Percentiles rank a stretch among this genome's conserved stretches.
These are phyloP conservation scores for Suricata suricatta DNA, from an alignment of 2,113 vertebrate species.

Conservation along the genomic window DNA sequence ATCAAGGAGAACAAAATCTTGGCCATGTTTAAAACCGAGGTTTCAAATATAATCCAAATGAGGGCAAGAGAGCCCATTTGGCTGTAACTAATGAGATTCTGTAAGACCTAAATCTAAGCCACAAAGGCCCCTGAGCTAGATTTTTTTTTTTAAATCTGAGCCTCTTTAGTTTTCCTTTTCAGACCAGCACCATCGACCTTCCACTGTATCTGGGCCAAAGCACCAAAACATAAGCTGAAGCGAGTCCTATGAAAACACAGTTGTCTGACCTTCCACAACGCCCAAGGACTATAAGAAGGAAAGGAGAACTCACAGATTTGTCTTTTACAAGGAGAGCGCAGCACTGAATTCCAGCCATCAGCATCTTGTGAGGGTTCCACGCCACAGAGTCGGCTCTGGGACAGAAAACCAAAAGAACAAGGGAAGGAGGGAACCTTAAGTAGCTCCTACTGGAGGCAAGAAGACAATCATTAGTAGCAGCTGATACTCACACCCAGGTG, in stretches of 20 bases:
- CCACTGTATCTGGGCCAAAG: neutral
- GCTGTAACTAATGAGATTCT: constrained; percentile 23
- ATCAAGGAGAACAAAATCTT: constrained; percentile 47
- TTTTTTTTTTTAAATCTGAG: neutral
- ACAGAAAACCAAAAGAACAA: constrained; percentile 29
- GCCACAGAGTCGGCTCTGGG: constrained; percentile 89
- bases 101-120: neutral
- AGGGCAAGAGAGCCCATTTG: neutral
- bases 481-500: neutral
- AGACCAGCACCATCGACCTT: neutral
- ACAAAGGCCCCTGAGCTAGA: neutral
- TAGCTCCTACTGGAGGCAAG: neutral
- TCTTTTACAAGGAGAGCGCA: constrained; percentile 91
- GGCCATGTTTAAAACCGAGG: constrained; percentile 49
- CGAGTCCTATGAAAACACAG: neutral
- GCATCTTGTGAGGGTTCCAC: constrained; percentile 94
- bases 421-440: neutral
- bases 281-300: neutral
- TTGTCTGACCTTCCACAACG: rapidly evolving
- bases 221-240: neutral
- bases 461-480: too few species aligned
- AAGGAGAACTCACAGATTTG: constrained; percentile 84
- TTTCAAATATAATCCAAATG: constrained; percentile 65
- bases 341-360: constrained; percentile 92
- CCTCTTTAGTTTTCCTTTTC: neutral